These are phyloP conservation scores for Perdita meconis DNA, from an alignment of 2,888 invertebrate genomes.

Conservation along the genomic window DNA sequence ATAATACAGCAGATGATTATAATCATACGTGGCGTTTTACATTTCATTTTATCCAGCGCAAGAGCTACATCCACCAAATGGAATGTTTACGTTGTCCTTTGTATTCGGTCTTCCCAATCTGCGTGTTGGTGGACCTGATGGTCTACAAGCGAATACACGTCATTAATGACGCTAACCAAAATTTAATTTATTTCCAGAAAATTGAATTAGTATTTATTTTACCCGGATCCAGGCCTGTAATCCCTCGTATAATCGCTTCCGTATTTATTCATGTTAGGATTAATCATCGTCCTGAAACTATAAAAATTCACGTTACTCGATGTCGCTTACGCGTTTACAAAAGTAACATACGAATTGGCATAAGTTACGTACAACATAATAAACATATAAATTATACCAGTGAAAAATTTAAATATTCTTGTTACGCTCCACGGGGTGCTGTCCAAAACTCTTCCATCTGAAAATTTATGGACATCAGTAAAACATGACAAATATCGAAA, in stretches of 20 bases:
- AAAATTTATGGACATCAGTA: conserved; percentile 24
- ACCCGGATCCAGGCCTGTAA: conserved; percentile 74
- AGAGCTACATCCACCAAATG: conserved; percentile 77
- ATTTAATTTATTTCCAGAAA: too few relatives aligned
- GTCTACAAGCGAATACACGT: conserved; percentile 52
- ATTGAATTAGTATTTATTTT: conserved; percentile 33
- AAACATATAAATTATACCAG: conserved; percentile 69
- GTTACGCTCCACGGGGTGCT: conserved; percentile 67
- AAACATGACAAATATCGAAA: not conserved
- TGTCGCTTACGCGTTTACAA: not conserved
- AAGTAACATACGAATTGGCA: not conserved
- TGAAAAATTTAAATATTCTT: conserved; percentile 64
- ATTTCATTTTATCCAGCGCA: conserved; percentile 63
- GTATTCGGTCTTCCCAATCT: conserved; percentile 73
- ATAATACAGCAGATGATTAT: too few relatives aligned
- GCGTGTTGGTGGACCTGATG: conserved; percentile 72
- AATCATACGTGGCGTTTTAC: too few relatives aligned
- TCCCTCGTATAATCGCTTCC: conserved; percentile 65
- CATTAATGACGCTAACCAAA: not conserved
- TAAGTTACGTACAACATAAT: conserved; percentile 73
- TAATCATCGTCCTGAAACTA: conserved; percentile 76
- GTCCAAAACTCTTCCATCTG: conserved; percentile 69
- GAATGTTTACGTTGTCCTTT: conserved; percentile 62
- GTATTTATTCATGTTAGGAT: conserved; percentile 56
- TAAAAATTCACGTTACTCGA: conserved; percentile 8